Base-by-base conservation (phyloP, 2,113 vertebrate species). In the Hippocampus zosterae region DNA sequence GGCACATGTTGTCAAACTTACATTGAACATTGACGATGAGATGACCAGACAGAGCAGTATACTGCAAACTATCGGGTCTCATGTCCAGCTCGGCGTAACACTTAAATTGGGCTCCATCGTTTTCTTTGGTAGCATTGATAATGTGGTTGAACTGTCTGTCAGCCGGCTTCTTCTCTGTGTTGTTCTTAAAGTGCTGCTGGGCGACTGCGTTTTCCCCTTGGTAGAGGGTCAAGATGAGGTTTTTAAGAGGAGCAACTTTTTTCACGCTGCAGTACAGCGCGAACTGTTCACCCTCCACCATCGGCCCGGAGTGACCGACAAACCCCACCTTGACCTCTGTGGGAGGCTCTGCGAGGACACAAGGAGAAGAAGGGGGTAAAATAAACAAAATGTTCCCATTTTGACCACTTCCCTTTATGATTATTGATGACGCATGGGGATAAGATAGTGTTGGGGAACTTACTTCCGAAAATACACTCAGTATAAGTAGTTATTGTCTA, bases 221-320 rank as follows among this genome's bases (percentile, higher is more conserved):
- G 64, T 82, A 72, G 70, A 93, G 81, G 52, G 56, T 79, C 78
- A 87, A 73, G 0, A 0, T 25, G 62, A 93, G 82, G 4, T 25
- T 8, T 7, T 0, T 0, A 37, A 64, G 29, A 0, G 92, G 93
- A 2, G 70, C 87, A 0, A 83, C 86, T 0, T 70, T 9, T 0
- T 0, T 0, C 15, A 93, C 84, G 1, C 29, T 23, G 70, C 93
- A 94, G 67, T 3, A 3, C 73, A 93, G 55, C 1, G 23, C 66
- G 70, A 86, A 69, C 40, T 64, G 27, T 0, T 57, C 0, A 0
- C 69, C 79, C 62, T 82, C 84, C 0, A 48, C 1, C 72, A 86
- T 21, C n/a, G 80, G 68, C 15, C 65, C 83, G 21, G 27, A 9
- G 48, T 71, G 74, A n/a, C 65, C n/a, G 0, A 1, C 1, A 21